Evolutionary conservation across 2,797 vertebrate genomes (phyloP).

Genomic region (Sebastes kiyomatsui): DNA sequence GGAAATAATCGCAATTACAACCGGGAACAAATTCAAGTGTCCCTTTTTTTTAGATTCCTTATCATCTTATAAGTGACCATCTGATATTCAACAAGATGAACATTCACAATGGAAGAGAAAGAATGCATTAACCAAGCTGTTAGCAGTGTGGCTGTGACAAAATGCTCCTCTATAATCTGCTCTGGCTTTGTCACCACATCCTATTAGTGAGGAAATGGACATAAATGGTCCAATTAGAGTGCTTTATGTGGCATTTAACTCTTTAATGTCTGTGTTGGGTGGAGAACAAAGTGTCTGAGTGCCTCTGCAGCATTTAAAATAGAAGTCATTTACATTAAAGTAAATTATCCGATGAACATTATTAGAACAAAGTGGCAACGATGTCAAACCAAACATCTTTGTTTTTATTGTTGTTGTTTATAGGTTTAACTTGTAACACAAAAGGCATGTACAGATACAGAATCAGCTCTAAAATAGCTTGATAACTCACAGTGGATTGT

Average conservation of each 20-base stretch:
- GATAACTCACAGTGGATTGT: background rate
- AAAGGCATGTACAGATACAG: background rate
- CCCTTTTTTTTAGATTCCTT: constrained; percentile 45
- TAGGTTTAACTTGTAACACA: background rate
- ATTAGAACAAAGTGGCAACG: background rate
- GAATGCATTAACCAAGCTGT: constrained; percentile 32
- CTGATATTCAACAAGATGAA: constrained; percentile 21
- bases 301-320: background rate
- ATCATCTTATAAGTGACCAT: constrained; percentile 43
- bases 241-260: background rate
- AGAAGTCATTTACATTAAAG: background rate
- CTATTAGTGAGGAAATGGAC: constrained; percentile 43
- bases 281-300: background rate
- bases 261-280: background rate
- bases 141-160: constrained; percentile 29
- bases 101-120: constrained; percentile 24
- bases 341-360: background rate
- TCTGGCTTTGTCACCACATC: constrained; percentile 17
- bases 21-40: constrained; percentile 38
- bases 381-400: background rate
- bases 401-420: background rate
- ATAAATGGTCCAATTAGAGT: constrained; percentile 48
- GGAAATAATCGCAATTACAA: background rate
- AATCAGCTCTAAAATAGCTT: background rate
- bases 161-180: constrained; percentile 29